A percentile compares a stretch with the other conserved stretches of the same genome.
Evolutionary conservation across 2,113 vertebrate genomes (phyloP).

Genomic region (Electrona antarctica): DNA sequence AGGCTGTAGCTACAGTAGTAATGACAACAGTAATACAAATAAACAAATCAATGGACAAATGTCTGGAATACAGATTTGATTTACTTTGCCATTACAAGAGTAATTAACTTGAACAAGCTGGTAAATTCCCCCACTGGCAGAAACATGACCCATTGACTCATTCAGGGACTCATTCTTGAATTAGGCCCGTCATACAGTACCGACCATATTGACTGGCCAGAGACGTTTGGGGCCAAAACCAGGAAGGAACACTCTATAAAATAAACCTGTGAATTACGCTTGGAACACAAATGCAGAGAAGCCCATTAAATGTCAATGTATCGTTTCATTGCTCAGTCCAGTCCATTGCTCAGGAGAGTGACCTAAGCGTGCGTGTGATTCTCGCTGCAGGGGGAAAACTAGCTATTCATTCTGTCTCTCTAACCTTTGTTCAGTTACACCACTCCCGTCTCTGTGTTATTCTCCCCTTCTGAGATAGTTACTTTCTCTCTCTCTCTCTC

Average conservation of each 20-base stretch:
- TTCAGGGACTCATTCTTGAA: background rate
- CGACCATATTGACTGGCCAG: background rate
- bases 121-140: background rate
- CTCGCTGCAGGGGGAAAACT: background rate
- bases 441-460: background rate
- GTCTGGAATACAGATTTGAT: too few species aligned
- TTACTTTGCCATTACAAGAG: too few species aligned
- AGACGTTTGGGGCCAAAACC: background rate
- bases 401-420: background rate
- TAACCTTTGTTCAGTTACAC: background rate
- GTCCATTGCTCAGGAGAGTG: background rate
- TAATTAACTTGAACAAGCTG: background rate
- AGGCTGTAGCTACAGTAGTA: too few species aligned
- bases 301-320: background rate
- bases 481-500: background rate
- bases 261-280: constrained; percentile 12
- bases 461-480: background rate
- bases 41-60: too few species aligned
- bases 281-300: constrained; percentile 1
- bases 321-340: constrained; percentile 7
- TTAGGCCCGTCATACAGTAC: background rate
- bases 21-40: too few species aligned
- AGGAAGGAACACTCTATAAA: too few species aligned
- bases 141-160: too few species aligned
- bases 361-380: background rate